Percentiles rank a stretch among this genome's conserved stretches.
Evolutionary conservation across 2,888 invertebrate genomes (phyloP).

Genomic region (Xestoiulus laeticollis): DNA sequence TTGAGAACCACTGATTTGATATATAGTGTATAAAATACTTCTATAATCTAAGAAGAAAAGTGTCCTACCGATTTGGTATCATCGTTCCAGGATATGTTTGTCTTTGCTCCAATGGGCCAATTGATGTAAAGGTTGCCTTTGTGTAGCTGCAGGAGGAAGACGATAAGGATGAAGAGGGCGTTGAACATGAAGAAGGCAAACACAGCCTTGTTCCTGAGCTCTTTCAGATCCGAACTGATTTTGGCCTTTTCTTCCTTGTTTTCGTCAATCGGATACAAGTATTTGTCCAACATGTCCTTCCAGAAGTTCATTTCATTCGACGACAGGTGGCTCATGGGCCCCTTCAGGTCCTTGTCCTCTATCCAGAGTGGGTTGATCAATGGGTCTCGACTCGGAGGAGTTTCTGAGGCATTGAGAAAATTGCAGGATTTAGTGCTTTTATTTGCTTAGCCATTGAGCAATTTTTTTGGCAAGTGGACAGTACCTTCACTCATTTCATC

Average conservation of each 20-base stretch:
- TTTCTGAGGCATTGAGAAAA: conserved; percentile 59
- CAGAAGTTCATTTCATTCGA: conserved; percentile 90
- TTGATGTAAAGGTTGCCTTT: conserved; percentile 95
- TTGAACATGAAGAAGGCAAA: conserved; percentile 99
- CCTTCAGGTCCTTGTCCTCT: conserved; percentile 86
- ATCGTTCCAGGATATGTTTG: conserved; percentile 91
- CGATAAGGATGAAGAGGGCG: conserved; percentile 97
- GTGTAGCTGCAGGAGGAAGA: conserved; percentile 97
- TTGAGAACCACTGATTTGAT: too few species aligned
- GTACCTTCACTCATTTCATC: conserved; percentile 48
- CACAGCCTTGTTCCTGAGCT: conserved; percentile 92
- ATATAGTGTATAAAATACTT: too few species aligned
- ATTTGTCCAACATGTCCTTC: conserved; percentile 93
- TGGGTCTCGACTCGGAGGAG: conserved; percentile 76
- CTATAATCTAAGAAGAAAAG: too few species aligned
- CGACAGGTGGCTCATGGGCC: conserved; percentile 86
- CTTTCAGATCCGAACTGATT: conserved; percentile 90
- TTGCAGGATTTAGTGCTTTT: neutral
- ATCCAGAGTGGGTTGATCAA: conserved; percentile 94
- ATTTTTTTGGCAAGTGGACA: neutral
- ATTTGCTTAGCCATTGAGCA: neutral
- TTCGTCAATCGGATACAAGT: conserved; percentile 91
- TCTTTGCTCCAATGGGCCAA: conserved; percentile 95
- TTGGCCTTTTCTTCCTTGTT: conserved; percentile 91
- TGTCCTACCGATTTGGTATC: conserved; percentile 88